Evolutionary conservation across 2,888 invertebrate species (phyloP), one percentile per base, ranked within the genome.

Genomic region (Noctua janthe): DNA sequence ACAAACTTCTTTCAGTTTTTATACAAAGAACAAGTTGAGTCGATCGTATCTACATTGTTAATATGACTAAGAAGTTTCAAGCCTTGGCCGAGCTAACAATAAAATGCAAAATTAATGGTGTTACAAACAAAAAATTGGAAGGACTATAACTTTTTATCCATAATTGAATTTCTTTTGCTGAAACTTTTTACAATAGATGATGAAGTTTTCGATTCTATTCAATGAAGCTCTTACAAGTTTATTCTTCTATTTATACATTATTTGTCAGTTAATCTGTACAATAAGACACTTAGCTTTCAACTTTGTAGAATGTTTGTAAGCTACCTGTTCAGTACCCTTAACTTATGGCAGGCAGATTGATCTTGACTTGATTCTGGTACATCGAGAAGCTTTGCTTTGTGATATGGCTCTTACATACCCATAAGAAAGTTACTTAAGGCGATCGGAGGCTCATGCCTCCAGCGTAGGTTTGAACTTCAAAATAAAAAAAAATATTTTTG

Each of bases 121-220:
- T 62, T 56, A 29, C 15, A 35, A 69, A 77, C 17, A 49, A 10
- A 23, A 70, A 80, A 70, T 81, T 69, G 47, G 17, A 72, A 69
- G 29, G 47, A 72, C 69, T 54, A 35, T 6, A 82, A 74, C 59
- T 71, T 82, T 73, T 15, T 54, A 78, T 82, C 43, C 56, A 62
- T 69, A 47, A 54, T 20, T 77, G 54, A 35, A 73, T 82, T 82
- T 77, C 73, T 71, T 81, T 74, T 51, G 51, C 17, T 59, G 70
- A 66, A 78, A 82, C 64, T 82, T 71, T 23, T n/a, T 51, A 39
- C n/a, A 70, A 77, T 70, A 17, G 64, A 73, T 73, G 62, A 70
- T 49, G 6, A 66, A 78, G 59, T 67, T 78, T 67, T 71, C n/a
- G 23, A 71, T 56, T 64, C 1, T 70, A 23, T 62, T n/a, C 23